These are phyloP conservation scores for Chrysolophus pictus DNA, from an alignment of 2,797 vertebrate genomes.

Conservation along the genomic window DNA sequence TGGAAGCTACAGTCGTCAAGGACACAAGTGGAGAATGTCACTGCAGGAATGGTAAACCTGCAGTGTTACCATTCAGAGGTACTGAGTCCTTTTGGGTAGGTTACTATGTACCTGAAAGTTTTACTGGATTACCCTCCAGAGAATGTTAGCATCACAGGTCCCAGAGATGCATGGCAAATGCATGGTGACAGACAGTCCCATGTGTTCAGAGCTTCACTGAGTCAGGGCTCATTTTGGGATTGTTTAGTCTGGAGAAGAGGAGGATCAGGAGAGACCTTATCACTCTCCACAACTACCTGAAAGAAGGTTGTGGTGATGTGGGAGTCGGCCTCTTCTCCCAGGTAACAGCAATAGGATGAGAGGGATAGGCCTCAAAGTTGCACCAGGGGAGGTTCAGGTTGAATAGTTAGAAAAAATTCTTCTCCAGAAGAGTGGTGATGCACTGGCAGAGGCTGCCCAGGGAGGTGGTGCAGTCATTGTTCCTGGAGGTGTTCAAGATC, in stretches of 20 bases:
- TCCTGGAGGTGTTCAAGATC: too few species aligned
- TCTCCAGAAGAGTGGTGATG: neutral
- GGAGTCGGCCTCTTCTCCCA: too few species aligned
- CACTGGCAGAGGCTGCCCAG: neutral
- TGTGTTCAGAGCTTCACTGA: rapidly evolving
- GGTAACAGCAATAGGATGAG: too few species aligned
- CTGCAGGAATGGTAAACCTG: neutral
- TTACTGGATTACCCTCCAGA: neutral
- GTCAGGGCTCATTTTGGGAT: too few species aligned
- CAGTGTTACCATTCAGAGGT: neutral
- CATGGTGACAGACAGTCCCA: neutral
- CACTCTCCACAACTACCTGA: too few species aligned
- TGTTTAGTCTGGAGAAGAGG: too few species aligned
- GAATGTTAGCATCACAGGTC: neutral
- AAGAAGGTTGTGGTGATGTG: too few species aligned
- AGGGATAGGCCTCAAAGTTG: too few species aligned
- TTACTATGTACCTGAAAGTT: neutral
- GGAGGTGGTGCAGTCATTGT: too few species aligned
- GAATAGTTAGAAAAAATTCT: neutral
- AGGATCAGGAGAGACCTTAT: too few species aligned
- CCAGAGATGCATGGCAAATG: neutral
- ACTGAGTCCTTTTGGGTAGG: neutral
- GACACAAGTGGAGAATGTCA: too few species aligned
- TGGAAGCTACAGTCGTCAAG: neutral
- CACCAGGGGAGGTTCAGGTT: neutral